Evolutionary conservation across 2,888 invertebrate species (phyloP).

Genomic region (Eremobia ochroleuca): DNA sequence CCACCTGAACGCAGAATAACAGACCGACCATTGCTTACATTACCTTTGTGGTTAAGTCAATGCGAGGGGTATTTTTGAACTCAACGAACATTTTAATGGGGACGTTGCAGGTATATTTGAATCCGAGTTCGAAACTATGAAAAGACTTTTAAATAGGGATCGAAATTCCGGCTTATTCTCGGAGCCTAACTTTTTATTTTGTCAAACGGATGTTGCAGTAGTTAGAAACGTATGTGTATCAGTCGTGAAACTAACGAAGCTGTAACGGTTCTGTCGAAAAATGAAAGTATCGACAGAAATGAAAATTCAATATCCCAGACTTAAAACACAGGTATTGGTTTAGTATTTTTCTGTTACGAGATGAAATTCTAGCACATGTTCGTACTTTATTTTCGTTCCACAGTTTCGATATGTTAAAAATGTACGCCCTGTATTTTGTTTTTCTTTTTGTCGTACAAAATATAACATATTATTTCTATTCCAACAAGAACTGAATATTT

Average conservation of each 20-base stretch:
- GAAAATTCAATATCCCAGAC: neutral
- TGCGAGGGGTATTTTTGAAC: constrained; percentile 10
- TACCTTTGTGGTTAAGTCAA: constrained; percentile 23
- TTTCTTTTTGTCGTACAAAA: neutral
- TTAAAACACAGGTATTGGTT: neutral
- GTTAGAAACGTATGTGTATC: neutral
- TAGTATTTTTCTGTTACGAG: neutral
- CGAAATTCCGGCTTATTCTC: constrained; percentile 13
- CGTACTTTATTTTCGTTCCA: neutral
- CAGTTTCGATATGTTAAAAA: neutral
- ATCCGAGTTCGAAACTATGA: constrained; percentile 11
- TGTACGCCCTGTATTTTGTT: neutral
- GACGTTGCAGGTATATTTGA: constrained; percentile 21
- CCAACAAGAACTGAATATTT: neutral
- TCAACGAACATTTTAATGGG: constrained; percentile 44
- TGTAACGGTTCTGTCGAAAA: neutral
- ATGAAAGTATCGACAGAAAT: neutral
- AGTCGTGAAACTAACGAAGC: constrained; percentile 24
- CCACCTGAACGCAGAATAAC: constrained; percentile 38
- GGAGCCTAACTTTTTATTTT: neutral
- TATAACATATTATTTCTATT: neutral
- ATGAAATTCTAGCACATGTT: neutral
- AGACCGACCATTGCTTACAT: neutral
- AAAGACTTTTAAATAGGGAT: constrained; percentile 22
- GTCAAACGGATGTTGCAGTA: neutral